A percentile compares a stretch with the other conserved stretches of the same genome.
Evolutionary conservation across 2,113 vertebrate species (phyloP).

Genomic region (Eira barbara): DNA sequence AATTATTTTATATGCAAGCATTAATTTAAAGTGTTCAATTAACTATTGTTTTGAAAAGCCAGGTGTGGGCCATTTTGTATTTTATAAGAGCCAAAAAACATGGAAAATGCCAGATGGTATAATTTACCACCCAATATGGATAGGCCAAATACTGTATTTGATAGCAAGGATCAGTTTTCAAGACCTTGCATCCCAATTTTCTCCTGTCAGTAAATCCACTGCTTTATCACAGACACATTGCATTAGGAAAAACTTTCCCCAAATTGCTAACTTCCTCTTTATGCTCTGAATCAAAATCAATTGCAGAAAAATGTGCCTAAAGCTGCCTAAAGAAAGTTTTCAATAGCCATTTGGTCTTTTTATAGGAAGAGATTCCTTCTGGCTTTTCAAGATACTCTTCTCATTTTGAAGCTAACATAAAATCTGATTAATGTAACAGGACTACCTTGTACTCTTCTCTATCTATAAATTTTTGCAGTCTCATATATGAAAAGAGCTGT

Average conservation of each 20-base stretch:
- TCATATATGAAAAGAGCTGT: background rate
- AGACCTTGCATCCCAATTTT: background rate
- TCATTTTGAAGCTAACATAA: conserved; percentile 44
- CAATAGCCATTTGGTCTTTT: conserved; percentile 7
- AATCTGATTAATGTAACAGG: background rate
- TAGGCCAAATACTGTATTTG: background rate
- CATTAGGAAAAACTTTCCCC: background rate
- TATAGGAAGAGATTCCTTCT: background rate
- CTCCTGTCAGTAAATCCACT: background rate
- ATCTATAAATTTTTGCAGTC: background rate
- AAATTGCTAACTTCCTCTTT: background rate
- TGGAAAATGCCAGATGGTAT: conserved; percentile 25
- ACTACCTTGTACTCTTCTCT: background rate
- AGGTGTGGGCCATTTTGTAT: background rate
- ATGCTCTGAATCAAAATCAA: background rate
- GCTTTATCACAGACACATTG: background rate
- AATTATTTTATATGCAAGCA: background rate
- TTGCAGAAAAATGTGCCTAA: background rate
- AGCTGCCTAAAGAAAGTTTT: background rate
- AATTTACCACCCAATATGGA: background rate
- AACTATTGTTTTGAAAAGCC: background rate
- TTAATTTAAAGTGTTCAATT: conserved; percentile 12
- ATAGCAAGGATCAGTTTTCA: background rate
- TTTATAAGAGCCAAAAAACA: background rate
- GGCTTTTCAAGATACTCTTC: background rate